These are phyloP conservation scores for Nothoprocta perdicaria DNA, from an alignment of 2,113 vertebrate genomes.

Conservation along the genomic window DNA sequence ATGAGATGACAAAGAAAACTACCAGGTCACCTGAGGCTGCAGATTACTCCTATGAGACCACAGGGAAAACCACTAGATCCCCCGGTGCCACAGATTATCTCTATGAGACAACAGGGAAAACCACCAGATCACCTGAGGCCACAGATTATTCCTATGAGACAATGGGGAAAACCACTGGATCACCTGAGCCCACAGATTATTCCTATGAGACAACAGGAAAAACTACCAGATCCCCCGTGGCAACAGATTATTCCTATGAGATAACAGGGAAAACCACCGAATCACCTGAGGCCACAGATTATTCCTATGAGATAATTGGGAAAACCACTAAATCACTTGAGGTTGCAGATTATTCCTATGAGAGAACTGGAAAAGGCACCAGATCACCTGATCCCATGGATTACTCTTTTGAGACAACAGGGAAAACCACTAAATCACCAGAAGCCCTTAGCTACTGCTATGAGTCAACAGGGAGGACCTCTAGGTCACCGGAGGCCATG, in stretches of 20 bases:
- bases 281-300: slow-evolving; percentile 45
- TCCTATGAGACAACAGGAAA: slow-evolving; percentile 50
- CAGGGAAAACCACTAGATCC: slow-evolving; percentile 47
- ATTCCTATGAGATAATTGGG: slow-evolving; percentile 69
- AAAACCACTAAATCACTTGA: slow-evolving; percentile 68
- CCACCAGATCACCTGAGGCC: slow-evolving; percentile 42
- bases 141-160: slow-evolving; percentile 44
- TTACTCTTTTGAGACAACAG: slow-evolving; percentile 55
- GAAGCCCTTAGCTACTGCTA: slow-evolving; percentile 59
- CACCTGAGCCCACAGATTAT: slow-evolving; percentile 59
- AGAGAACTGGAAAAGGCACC: slow-evolving; percentile 53
- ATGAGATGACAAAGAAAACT: slow-evolving; percentile 17
- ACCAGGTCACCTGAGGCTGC: neutral
- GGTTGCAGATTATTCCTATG: slow-evolving; percentile 45
- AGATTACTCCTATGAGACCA: slow-evolving; percentile 64
- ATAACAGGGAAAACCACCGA: slow-evolving; percentile 40
- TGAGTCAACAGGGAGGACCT: slow-evolving; percentile 47
- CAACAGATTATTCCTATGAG: slow-evolving; percentile 69
- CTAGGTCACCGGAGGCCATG: neutral
- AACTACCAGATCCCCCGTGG: slow-evolving; percentile 41
- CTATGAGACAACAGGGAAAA: slow-evolving; percentile 42
- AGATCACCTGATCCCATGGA: slow-evolving; percentile 40
- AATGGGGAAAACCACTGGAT: slow-evolving; percentile 1
- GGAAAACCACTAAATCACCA: slow-evolving; percentile 37
- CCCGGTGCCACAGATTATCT: slow-evolving; percentile 60